Evolutionary conservation across 2,888 invertebrate species (phyloP).

Genomic region (Falcaria lacertinaria): DNA sequence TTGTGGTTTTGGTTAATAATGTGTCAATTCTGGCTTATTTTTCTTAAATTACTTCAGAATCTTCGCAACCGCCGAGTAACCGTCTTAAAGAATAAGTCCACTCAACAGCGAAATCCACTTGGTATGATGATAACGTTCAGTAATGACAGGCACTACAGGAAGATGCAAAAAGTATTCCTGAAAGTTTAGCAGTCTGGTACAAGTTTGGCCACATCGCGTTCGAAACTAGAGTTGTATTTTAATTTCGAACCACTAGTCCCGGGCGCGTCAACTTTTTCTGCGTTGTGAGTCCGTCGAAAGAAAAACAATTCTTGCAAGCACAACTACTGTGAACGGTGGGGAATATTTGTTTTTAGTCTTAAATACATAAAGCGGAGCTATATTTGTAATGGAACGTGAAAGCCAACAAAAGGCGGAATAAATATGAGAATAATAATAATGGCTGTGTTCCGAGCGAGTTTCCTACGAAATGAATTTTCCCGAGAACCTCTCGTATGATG

Average conservation of each 20-base stretch:
- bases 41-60: no score
- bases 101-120: no score
- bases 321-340: not conserved
- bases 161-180: no score
- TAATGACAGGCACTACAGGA: no score
- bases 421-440: constrained; percentile 6
- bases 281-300: not conserved
- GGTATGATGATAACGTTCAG: no score
- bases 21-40: no score
- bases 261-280: not conserved
- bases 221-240: no score
- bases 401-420: constrained; percentile 5
- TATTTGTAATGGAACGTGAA: constrained; percentile 3
- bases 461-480: constrained; percentile 3
- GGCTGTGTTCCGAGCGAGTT: not conserved
- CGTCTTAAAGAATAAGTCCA: no score
- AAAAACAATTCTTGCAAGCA: not conserved
- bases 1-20: no score
- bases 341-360: constrained; percentile 4
- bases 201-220: no score
- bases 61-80: no score
- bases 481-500: not conserved
- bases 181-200: no score
- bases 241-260: not conserved
- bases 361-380: not conserved